Percentiles rank a stretch among this genome's conserved stretches.
Conservation (phyloP, 2,113 vertebrate species). For the Pogona vitticeps region DNA sequence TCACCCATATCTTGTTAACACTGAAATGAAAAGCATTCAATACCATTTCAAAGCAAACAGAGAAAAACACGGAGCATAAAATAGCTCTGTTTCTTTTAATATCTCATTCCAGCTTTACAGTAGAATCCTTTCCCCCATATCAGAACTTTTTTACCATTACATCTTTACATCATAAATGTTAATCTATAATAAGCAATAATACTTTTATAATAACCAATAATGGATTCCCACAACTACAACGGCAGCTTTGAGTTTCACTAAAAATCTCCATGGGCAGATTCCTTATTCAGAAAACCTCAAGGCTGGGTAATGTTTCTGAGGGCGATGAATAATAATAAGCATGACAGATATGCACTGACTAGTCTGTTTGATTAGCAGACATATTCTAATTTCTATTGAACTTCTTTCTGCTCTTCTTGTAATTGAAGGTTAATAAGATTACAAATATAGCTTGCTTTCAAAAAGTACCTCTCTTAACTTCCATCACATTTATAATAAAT, state of each 20-base stretch:
- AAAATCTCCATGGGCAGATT: slow-evolving; percentile 16
- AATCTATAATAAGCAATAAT: not conserved
- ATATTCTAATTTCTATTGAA: not conserved
- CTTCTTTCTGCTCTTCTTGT: not conserved
- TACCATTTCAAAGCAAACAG: not conserved
- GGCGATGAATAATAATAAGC: not conserved
- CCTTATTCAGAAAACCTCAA: slow-evolving; percentile 15
- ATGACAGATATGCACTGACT: not conserved
- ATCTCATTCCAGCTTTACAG: not conserved
- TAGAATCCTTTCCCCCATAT: not conserved
- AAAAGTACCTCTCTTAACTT: not conserved
- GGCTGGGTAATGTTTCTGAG: not conserved
- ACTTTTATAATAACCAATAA: not conserved
- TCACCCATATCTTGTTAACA: not conserved
- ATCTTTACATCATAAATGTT: not conserved
- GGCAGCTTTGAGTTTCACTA: not conserved
- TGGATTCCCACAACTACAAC: not conserved
- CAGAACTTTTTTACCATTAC: not conserved
- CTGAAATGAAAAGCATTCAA: not conserved
- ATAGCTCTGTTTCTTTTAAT: not conserved
- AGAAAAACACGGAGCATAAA: not conserved
- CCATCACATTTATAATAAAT: slow-evolving; percentile 3
- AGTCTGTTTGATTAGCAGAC: not conserved
- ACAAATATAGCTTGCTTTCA: not conserved
- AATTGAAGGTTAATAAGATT: not conserved